Percentiles rank a stretch among this genome's conserved stretches.
phyloP scores from a whole-genome alignment of 2,888 invertebrate genomes.

The Drosophila maculinotata region DNA sequence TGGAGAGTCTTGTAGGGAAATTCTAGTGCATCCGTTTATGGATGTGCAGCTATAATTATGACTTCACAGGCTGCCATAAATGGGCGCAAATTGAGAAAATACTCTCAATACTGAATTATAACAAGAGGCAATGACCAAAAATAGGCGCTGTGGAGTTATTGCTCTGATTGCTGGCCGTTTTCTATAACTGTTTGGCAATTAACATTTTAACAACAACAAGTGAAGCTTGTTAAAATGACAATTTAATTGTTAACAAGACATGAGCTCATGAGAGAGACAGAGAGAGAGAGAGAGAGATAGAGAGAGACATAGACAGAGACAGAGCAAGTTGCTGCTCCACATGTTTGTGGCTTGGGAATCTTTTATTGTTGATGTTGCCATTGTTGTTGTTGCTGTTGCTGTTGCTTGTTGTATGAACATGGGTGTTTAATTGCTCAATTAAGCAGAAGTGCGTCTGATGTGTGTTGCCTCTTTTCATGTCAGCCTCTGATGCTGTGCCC shows the following conservation, averaged over 20 bases:
- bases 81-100: slow-evolving; percentile 41
- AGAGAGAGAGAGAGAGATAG: neutral
- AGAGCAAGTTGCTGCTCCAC: slow-evolving; percentile 62
- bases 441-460: slow-evolving; percentile 72
- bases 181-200: slow-evolving; percentile 82
- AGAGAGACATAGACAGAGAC: slow-evolving; percentile 7
- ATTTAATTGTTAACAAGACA: slow-evolving; percentile 82
- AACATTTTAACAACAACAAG: slow-evolving; percentile 75
- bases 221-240: slow-evolving; percentile 83
- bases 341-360: slow-evolving; percentile 75
- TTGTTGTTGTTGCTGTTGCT: slow-evolving; percentile 34
- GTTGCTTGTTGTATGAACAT: slow-evolving; percentile 64
- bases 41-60: slow-evolving; percentile 61
- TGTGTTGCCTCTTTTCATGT: slow-evolving; percentile 20
- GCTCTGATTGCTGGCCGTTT: slow-evolving; percentile 75
- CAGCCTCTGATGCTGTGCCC: slow-evolving; percentile 58
- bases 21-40: slow-evolving; percentile 17
- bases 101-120: slow-evolving; percentile 36
- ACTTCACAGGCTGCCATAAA: slow-evolving; percentile 59
- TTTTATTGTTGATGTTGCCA: slow-evolving; percentile 48
- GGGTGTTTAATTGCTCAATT: slow-evolving; percentile 83
- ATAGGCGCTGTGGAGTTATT: slow-evolving; percentile 59
- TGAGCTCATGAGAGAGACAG: slow-evolving; percentile 44
- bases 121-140: slow-evolving; percentile 74
- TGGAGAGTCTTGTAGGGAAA: slow-evolving; percentile 26